phyloP scores from a whole-genome alignment of 2,113 vertebrate genomes.

The Embiotoca jacksoni region DNA sequence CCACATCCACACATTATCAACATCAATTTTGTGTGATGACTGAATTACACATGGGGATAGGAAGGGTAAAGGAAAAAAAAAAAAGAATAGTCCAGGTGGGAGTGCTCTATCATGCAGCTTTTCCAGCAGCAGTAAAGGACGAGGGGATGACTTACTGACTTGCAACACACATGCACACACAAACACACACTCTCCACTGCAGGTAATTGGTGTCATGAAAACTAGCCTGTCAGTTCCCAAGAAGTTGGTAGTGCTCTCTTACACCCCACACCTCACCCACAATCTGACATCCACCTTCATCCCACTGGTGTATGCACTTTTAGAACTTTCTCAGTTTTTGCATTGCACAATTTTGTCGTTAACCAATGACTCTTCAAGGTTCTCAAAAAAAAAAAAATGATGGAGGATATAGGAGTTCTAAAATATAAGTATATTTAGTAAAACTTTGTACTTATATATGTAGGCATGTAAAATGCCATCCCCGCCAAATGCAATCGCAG shows the following conservation, averaged over 20 bases:
- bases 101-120: constrained; percentile 33
- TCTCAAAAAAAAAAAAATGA: too few species aligned
- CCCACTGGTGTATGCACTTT: constrained; percentile 25
- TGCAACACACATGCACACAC: constrained; percentile 35
- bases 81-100: constrained; percentile 7
- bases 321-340: constrained; percentile 12
- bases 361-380: constrained; percentile 5
- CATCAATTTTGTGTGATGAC: not conserved
- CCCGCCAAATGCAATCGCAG: too few species aligned
- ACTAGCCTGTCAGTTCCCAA: constrained; percentile 48
- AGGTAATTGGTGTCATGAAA: constrained; percentile 67
- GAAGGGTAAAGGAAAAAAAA: not conserved
- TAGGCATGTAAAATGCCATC: too few species aligned
- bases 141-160: constrained; percentile 30
- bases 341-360: constrained; percentile 6
- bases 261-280: constrained; percentile 15
- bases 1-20: not conserved
- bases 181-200: constrained; percentile 39
- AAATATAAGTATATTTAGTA: too few species aligned
- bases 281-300: constrained; percentile 23
- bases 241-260: constrained; percentile 42
- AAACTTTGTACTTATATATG: too few species aligned
- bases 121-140: constrained; percentile 24
- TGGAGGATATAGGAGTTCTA: too few species aligned
- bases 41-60: not conserved